phyloP scores from a whole-genome alignment of 2,113 vertebrate species.

The Microtus richardsoni region DNA sequence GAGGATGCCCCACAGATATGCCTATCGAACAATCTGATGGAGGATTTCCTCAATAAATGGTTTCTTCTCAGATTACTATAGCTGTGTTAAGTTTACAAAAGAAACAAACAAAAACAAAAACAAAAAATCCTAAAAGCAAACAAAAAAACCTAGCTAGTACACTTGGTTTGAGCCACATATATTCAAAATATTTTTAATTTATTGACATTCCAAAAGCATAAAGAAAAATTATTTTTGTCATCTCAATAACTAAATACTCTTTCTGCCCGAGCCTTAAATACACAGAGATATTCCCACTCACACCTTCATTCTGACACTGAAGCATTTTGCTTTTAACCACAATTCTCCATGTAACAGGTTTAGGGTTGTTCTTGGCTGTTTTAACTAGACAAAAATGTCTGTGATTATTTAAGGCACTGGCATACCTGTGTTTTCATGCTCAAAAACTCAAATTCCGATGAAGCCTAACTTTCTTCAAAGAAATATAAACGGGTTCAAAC shows the following conservation, averaged over 20 bases:
- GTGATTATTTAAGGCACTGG: background rate
- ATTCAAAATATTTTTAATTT: background rate
- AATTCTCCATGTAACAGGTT: background rate
- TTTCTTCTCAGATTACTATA: background rate
- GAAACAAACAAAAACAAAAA: background rate
- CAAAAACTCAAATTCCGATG: background rate
- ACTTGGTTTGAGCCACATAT: background rate
- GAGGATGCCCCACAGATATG: too few relatives aligned
- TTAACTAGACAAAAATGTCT: background rate
- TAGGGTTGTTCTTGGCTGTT: background rate
- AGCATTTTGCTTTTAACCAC: background rate
- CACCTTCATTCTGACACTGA: background rate
- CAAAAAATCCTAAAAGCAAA: background rate
- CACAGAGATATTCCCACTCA: background rate
- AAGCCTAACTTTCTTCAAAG: background rate
- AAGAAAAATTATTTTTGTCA: background rate
- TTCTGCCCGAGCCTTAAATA: background rate
- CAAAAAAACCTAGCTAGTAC: background rate
- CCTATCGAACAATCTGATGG: background rate
- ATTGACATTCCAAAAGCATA: background rate
- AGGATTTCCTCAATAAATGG: background rate
- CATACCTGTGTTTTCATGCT: background rate
- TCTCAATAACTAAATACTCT: background rate
- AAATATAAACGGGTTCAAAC: background rate
- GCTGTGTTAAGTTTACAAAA: background rate